Percentiles rank a stretch among this genome's conserved stretches.
Evolutionary conservation across 2,888 invertebrate species (phyloP).

Genomic region (Clitarchus hookeri): DNA sequence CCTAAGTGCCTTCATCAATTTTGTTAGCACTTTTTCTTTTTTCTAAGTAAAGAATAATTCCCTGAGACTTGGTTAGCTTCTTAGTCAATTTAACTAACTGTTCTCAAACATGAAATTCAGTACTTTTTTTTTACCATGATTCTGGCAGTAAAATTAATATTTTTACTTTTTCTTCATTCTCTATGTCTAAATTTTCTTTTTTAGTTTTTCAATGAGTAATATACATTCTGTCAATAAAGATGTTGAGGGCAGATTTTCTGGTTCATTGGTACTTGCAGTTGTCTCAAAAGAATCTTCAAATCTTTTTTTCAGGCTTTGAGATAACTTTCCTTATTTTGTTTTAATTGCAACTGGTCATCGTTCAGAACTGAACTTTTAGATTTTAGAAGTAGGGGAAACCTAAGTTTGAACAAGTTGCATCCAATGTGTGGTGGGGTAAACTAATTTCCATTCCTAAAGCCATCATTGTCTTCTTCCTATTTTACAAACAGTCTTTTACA

Average conservation of each 20-base stretch:
- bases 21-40: neutral
- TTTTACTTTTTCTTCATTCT: conserved; percentile 18
- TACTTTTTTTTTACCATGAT: neutral
- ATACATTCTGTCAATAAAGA: neutral
- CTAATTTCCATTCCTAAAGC: no score
- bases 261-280: neutral
- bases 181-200: neutral
- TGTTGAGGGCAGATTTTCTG: neutral
- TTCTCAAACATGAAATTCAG: conserved; percentile 17
- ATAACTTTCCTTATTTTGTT: no score
- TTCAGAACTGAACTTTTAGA: neutral
- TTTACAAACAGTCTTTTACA: no score
- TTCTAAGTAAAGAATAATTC: neutral
- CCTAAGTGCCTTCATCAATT: neutral
- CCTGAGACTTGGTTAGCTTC: neutral
- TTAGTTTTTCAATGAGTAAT: neutral
- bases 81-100: neutral
- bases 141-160: conserved; percentile 7
- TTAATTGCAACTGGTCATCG: neutral
- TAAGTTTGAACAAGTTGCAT: conserved; percentile 16
- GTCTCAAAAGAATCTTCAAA: no score
- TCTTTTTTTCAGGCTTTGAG: no score
- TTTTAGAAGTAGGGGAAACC: neutral
- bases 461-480: no score
- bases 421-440: no score